Conservation (phyloP, 53 echinoderm and acorn worm genomes). For the Paelopatides confundens region DNA sequence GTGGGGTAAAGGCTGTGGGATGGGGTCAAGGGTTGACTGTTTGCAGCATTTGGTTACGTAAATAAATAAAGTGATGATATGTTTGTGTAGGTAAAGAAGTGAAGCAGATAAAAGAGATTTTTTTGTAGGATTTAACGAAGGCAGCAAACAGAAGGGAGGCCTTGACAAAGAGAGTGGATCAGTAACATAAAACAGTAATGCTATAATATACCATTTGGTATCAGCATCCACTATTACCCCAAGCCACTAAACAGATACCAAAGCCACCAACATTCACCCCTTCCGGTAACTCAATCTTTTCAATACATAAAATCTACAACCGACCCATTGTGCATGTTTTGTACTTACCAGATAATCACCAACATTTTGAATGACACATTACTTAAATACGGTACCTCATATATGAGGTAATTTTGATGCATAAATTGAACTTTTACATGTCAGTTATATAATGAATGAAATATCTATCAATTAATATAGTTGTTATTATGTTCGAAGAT, state of each 20-base stretch:
- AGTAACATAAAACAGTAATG: constrained; percentile 20
- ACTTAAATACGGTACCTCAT: too few relatives aligned
- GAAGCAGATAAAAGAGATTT: background rate
- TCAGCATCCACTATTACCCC: background rate
- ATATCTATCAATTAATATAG: too few relatives aligned
- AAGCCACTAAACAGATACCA: background rate
- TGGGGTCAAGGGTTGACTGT: background rate
- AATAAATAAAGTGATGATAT: background rate
- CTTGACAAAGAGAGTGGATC: constrained; percentile 46
- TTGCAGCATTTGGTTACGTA: background rate
- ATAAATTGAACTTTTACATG: too few relatives aligned
- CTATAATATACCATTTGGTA: background rate
- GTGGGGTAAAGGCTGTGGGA: background rate
- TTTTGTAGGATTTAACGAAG: background rate
- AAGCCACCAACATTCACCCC: too few relatives aligned
- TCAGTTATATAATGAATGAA: too few relatives aligned
- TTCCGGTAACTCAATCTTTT: too few relatives aligned
- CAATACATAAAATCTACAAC: background rate
- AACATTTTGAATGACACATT: too few relatives aligned
- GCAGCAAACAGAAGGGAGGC: constrained; percentile 24
- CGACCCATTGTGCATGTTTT: background rate
- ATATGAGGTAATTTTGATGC: too few relatives aligned
- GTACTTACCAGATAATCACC: too few relatives aligned
- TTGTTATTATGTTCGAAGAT: too few relatives aligned
- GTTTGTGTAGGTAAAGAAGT: background rate